Evolutionary conservation across 2,113 vertebrate species (phyloP).

Genomic region (Colistium nudipinnis): DNA sequence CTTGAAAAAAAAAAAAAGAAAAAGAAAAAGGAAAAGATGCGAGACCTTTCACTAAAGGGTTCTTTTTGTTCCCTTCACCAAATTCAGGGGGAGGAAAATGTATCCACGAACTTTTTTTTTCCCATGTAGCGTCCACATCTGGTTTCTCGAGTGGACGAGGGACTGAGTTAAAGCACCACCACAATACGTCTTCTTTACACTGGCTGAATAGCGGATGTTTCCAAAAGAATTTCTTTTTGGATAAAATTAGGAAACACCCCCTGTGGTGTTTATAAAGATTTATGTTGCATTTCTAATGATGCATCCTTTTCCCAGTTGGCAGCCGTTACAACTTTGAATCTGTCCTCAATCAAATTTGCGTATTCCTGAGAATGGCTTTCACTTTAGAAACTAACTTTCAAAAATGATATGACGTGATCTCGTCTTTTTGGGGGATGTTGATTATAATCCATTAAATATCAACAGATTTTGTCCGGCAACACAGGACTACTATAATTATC

Average conservation of each 20-base stretch:
- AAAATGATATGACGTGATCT: too few species aligned
- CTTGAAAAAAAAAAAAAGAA: slow-evolving; percentile 22
- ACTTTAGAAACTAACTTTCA: too few species aligned
- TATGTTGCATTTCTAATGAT: not conserved
- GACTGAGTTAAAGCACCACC: slow-evolving; percentile 1
- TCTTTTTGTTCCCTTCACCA: slow-evolving; percentile 60
- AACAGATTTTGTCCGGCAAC: not conserved
- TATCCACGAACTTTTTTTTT: slow-evolving; percentile 40
- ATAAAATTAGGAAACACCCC: not conserved
- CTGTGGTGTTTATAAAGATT: too few species aligned
- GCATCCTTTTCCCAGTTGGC: too few species aligned
- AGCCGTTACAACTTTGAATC: too few species aligned
- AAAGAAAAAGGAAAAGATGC: slow-evolving; percentile 60
- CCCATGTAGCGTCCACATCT: slow-evolving; percentile 25
- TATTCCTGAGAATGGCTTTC: too few species aligned
- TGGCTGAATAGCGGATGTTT: not conserved
- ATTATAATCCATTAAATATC: not conserved
- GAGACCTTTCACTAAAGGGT: slow-evolving; percentile 58
- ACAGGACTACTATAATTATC: not conserved
- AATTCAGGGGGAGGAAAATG: slow-evolving; percentile 15
- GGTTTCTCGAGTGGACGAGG: not conserved
- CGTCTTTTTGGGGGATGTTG: too few species aligned
- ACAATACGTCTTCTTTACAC: not conserved
- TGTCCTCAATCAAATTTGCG: too few species aligned
- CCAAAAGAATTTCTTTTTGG: not conserved